Evolutionary conservation across 2,113 vertebrate genomes (phyloP), one percentile per base, ranked within the genome.

Genomic region (Verasper variegatus): DNA sequence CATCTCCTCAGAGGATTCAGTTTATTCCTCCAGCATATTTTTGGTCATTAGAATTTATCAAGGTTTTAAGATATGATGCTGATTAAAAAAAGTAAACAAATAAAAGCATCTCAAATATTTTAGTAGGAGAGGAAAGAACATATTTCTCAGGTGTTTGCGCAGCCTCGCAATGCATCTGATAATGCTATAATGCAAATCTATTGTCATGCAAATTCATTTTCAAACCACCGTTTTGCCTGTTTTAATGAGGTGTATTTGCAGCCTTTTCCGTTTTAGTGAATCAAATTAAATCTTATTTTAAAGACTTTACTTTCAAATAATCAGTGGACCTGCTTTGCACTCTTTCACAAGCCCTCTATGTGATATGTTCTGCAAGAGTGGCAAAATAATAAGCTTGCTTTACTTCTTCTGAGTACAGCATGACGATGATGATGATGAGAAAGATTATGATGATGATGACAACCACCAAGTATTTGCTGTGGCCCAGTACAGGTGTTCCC

Each of bases 401-500:
- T 31, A 31, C 31, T 63, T 82, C 57, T 68, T 82, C 57, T 68
- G 20, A 78, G 62, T 31, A 70, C 70, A 84, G 68, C 63, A 81
- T 24, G 24, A n/a, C n/a, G n/a, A 24, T 37, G 35, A 10, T 57
- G 64, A 69, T 57, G 62, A 66, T 56, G 58, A 15, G 31, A 37
- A 61, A 15, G 78, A 69, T 82, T 73, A 81, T 75, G 58, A 15
- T 51, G 45, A 61, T 35, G 54, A 64, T 64, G 40, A 71, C 68
- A 78, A 45, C 61, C 27, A 78, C 49, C 67, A 65, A 61, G 71
- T 51, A 56, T 52, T 42, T 21, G 15, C 71, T 69, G 27, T 20
- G 49, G 45, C 62, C 23, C 21, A 52, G 79, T 68, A 75, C 85
- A 92, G 86, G 88, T 90, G 86, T 91, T 82, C 89, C 45, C 52